Conservation (phyloP, 2,888 invertebrate genomes). For the Euspilapteryx auroguttella region DNA sequence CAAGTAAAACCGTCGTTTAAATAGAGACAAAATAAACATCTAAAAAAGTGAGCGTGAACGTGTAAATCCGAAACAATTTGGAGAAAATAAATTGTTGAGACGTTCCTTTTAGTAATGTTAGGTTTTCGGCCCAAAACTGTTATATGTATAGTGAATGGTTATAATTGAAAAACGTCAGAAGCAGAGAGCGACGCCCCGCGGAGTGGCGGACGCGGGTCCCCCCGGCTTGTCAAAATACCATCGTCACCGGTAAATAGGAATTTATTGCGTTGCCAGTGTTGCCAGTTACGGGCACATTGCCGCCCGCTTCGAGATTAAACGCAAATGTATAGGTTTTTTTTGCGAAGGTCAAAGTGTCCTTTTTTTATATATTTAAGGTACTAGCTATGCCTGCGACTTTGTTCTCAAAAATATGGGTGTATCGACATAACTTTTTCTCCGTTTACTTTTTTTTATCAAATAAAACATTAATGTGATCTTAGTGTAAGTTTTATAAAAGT, state of each 20-base stretch:
- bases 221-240: conserved; percentile 33
- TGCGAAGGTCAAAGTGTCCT: too few relatives aligned
- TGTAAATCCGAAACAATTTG: conserved; percentile 1
- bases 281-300: background rate
- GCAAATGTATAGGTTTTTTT: background rate
- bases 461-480: too few relatives aligned
- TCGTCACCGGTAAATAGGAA: conserved; percentile 10
- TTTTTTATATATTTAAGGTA: too few relatives aligned
- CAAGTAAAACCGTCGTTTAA: too few relatives aligned
- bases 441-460: too few relatives aligned
- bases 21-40: too few relatives aligned
- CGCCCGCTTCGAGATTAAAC: background rate
- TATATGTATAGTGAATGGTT: conserved; percentile 40
- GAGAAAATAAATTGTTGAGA: conserved; percentile 5
- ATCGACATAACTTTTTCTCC: too few relatives aligned
- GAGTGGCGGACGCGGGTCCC: conserved; percentile 39
- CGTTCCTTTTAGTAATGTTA: conserved; percentile 13
- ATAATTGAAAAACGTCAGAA: conserved; percentile 46
- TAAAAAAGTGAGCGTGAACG: too few relatives aligned
- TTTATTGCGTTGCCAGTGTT: conserved; percentile 3
- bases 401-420: too few relatives aligned
- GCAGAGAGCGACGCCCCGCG: conserved; percentile 41
- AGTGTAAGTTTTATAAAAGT: too few relatives aligned
- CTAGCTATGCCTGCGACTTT: too few relatives aligned
- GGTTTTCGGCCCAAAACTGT: conserved; percentile 23